Percentiles rank a stretch among this genome's conserved stretches.
These are phyloP conservation scores for Phylloscopus whistleri DNA, from an alignment of 2,113 vertebrate genomes.

Conservation along the genomic window DNA sequence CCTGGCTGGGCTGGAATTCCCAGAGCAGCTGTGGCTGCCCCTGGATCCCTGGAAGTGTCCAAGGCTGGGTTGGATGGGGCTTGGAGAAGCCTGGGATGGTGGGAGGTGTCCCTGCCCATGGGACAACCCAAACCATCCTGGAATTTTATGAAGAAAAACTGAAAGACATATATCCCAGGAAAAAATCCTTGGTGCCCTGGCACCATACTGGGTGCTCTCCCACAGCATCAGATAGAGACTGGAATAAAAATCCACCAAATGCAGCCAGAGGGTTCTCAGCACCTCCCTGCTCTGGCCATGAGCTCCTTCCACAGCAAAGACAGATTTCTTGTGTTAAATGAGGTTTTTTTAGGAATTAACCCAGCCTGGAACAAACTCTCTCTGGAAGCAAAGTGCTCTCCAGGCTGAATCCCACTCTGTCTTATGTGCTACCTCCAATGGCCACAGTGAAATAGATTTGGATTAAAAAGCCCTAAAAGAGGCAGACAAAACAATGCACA, in stretches of 20 bases:
- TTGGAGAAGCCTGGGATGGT: no score
- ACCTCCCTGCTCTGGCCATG: background rate
- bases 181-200: fast-evolving
- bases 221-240: fast-evolving
- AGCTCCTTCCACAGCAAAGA: background rate
- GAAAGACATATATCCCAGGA: fast-evolving
- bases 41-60: no score
- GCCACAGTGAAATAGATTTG: background rate
- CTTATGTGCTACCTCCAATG: no score
- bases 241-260: background rate
- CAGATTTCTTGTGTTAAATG: background rate
- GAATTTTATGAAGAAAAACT: background rate
- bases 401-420: background rate
- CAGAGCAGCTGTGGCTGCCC: no score
- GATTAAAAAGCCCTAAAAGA: background rate
- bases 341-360: background rate
- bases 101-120: background rate
- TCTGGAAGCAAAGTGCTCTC: background rate
- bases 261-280: background rate
- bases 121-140: background rate
- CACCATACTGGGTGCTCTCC: background rate
- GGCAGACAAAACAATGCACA: background rate
- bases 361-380: background rate
- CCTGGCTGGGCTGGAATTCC: no score
- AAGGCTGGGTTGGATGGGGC: no score